Conservation (phyloP, 92 coral and sea anemone genomes). For the Scolanthus callimorphus region DNA sequence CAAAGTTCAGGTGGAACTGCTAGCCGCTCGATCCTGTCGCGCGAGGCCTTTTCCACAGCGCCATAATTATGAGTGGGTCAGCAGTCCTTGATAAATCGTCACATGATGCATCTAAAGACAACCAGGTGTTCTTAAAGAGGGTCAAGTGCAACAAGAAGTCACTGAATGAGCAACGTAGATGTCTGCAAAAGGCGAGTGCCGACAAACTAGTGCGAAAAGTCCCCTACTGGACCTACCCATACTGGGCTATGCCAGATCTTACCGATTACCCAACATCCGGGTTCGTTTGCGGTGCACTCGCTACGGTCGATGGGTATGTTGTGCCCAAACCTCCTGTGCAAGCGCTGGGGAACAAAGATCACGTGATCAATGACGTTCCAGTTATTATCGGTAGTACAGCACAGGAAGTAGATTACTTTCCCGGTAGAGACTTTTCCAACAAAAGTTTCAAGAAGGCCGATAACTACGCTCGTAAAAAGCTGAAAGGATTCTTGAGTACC, state of each 20-base stretch:
- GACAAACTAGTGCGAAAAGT: conserved; percentile 27
- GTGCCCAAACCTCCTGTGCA: conserved; percentile 55
- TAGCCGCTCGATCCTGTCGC: conserved; percentile 58
- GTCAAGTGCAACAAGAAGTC: conserved; percentile 28
- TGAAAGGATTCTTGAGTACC: no score
- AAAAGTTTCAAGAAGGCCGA: no score
- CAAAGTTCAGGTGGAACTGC: conserved; percentile 72
- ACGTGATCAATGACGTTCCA: no score
- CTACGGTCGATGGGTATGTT: conserved; percentile 50
- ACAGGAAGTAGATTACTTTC: no score
- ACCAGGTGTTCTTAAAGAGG: conserved; percentile 39
- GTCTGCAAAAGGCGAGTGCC: conserved; percentile 30
- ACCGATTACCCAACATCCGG: conserved; percentile 51
- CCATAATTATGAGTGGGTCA: conserved; percentile 60
- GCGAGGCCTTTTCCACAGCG: conserved; percentile 55
- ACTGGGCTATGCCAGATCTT: conserved; percentile 37
- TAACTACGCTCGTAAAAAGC: no score
- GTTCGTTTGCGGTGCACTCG: conserved; percentile 42
- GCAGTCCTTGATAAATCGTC: conserved; percentile 43
- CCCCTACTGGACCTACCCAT: conserved; percentile 63
- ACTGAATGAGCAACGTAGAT: conserved; percentile 15
- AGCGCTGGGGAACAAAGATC: no score
- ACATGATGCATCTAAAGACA: conserved; percentile 53
- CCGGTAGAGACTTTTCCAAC: no score
- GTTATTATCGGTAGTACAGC: no score